Conservation (phyloP, 2,888 invertebrate genomes). For the Lasioglossum morio region DNA sequence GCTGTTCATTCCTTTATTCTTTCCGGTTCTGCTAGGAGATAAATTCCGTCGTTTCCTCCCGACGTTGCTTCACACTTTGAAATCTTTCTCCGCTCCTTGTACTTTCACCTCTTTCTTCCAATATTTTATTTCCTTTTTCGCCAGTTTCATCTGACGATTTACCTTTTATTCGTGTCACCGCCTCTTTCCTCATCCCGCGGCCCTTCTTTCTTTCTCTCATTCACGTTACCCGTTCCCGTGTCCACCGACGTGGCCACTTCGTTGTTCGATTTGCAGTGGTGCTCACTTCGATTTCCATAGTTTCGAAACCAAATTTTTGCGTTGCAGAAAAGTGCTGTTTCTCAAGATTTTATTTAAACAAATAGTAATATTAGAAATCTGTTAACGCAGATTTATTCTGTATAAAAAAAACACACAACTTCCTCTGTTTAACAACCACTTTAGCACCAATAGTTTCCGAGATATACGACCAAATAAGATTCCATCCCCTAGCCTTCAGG, state of each 20-base stretch:
- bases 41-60: slow-evolving; percentile 25
- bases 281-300: background rate
- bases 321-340: no score
- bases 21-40: slow-evolving; percentile 14
- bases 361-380: no score
- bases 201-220: slow-evolving; percentile 9
- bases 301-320: no score
- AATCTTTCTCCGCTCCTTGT: slow-evolving; percentile 38
- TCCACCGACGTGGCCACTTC: slow-evolving; percentile 27
- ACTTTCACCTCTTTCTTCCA: slow-evolving; percentile 17
- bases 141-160: slow-evolving; percentile 48
- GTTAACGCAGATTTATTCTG: no score
- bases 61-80: slow-evolving; percentile 44
- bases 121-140: slow-evolving; percentile 27
- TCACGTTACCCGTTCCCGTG: slow-evolving; percentile 16
- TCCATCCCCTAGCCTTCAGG: no score
- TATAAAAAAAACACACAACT: no score
- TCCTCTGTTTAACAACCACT: no score
- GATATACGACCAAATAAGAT: no score
- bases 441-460: no score
- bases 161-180: slow-evolving; percentile 22
- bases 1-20: slow-evolving; percentile 21
- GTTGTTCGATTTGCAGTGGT: slow-evolving; percentile 39
- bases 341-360: no score
- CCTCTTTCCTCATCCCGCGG: background rate